phyloP scores from a whole-genome alignment of 2,113 vertebrate species.

The Malurus melanocephalus region DNA sequence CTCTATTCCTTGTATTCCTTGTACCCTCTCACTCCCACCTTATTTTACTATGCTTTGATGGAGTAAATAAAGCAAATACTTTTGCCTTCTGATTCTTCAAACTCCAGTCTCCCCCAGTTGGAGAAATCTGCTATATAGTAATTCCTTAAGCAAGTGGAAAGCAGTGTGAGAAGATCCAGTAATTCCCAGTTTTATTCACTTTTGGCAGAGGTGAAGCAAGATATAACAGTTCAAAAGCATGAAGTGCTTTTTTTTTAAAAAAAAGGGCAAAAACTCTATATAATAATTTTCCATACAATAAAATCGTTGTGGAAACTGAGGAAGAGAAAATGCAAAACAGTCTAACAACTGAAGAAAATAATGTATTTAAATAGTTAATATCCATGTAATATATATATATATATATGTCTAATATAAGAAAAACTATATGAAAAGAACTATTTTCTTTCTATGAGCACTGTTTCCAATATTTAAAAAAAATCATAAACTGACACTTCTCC shows the following conservation, averaged over 20 bases:
- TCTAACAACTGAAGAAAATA: neutral
- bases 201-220: neutral
- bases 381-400: neutral
- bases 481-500: neutral
- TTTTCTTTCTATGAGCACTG: neutral
- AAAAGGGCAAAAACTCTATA: neutral
- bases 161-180: neutral
- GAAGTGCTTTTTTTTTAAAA: neutral
- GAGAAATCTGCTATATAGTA: neutral
- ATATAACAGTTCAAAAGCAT: neutral
- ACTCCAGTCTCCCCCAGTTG: neutral
- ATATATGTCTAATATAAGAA: neutral
- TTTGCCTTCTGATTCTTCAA: neutral
- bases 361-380: neutral
- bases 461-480: neutral
- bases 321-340: neutral
- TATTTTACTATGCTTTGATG: neutral
- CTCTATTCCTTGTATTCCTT: neutral
- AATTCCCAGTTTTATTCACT: neutral
- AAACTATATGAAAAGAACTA: neutral
- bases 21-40: neutral
- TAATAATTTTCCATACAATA: neutral
- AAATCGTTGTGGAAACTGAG: neutral
- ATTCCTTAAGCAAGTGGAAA: neutral
- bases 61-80: neutral